Evolutionary conservation across 1,140 invertebrate genomes (phyloP).

Genomic region (Argopecten irradians): DNA sequence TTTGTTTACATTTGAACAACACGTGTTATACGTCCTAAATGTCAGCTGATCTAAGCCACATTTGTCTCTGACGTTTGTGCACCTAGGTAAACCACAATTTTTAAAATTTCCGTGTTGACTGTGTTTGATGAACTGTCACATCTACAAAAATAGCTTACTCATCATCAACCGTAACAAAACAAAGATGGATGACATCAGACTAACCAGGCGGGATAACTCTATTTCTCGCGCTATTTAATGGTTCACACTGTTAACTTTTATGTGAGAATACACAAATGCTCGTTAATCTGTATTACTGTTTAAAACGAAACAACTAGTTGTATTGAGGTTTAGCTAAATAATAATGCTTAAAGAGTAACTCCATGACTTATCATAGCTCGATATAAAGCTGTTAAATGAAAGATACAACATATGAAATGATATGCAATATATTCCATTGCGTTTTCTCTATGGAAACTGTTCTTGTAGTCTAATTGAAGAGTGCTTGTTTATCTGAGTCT

Average conservation of each 20-base stretch:
- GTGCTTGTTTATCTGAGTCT: no score
- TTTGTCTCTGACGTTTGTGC: background rate
- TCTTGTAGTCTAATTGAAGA: no score
- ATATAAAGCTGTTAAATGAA: no score
- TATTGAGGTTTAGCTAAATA: no score
- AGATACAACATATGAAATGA: no score
- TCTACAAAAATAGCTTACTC: background rate
- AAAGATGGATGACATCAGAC: background rate
- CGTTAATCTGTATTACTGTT: background rate
- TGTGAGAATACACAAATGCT: background rate
- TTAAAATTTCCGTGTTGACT: background rate
- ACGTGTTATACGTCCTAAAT: background rate
- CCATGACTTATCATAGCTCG: no score
- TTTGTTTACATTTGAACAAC: no score
- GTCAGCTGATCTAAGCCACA: background rate
- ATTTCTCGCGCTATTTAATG: background rate
- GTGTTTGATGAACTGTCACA: background rate
- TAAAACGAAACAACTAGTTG: no score
- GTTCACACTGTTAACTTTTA: background rate
- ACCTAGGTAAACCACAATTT: background rate
- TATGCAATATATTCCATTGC: no score
- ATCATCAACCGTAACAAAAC: background rate
- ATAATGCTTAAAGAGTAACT: no score
- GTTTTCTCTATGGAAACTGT: no score
- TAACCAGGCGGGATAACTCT: background rate